Evolutionary conservation across 1,140 invertebrate species (phyloP), one percentile per base, ranked within the genome.

Genomic region (Achroia grisella): DNA sequence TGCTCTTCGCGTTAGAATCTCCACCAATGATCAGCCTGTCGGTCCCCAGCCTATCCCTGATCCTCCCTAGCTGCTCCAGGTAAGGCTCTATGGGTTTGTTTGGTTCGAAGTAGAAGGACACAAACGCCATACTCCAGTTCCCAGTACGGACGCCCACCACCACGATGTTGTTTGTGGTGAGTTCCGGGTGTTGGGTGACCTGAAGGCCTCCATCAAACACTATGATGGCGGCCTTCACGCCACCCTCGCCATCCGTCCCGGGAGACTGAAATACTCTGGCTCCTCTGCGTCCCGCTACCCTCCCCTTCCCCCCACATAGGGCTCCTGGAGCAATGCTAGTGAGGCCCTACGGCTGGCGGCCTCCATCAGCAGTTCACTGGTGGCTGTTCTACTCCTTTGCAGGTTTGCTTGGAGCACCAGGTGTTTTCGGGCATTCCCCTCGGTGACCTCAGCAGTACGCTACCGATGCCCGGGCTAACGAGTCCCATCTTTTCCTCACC

Each of bases 201-300:
- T 33, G 10, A 0, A 51, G n/a, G 6, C 40, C 29, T 4, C 10
- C 0, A 15, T 56, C 39, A 11, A 56, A 48, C 4, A 56, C 30
- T 0, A 13, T 41, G 14, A 56, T 48, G n/a, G 48, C 44, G n/a
- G 48, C 44, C 30, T 56, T 56, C 1, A 45, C 45, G 1, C 10
- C 28, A 0, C 10, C 37, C n/a, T n/a, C n/a, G 5, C 15, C 11
- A 10, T 9, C 36, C 0, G 12, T 23, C 1, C 15, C 10, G n/a
- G n/a, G n/a, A n/a, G n/a, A n/a, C 15, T 56, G 54, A 34, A 44
- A 52, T 1, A 56, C 12, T 10, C 54, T 30, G 1, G 11, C 37
- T 0, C 44, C 48, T 1, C 37, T 0, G 10, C 40, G 28, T 1
- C 2, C 8, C 31, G 15, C 47, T 27, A 52, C 29, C 1, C 6